Base-by-base conservation (phyloP, 2,888 invertebrate species). In the Nemotelus pantherinus region DNA sequence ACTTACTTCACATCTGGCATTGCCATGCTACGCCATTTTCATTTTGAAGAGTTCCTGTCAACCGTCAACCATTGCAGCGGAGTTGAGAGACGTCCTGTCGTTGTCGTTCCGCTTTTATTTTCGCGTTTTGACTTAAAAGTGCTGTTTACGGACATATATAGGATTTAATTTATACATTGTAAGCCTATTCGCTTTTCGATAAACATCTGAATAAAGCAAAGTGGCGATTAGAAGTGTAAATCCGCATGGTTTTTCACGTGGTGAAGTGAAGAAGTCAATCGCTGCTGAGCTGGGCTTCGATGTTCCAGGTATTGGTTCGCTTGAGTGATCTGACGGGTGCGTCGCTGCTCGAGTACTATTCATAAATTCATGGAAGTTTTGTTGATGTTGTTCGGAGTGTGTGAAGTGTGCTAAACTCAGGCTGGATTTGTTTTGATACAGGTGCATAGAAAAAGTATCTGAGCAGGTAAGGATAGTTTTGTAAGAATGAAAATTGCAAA, bases 41-140 rank as follows among this genome's bases (percentile, higher is more conserved):
- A 39, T 50, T 43, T 74, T 74, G 74, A 39, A n/a, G 25, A 39
- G 63, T 74, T 74, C 63, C 25, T 48, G n/a, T 74, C 60, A 58
- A 25, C 72, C 72, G 72, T 60, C 72, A 72, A 55, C 72, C 72
- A 72, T 72, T 72, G 47, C 47, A 72, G 58, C 58, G 47, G 60
- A 58, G 45, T 58, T 25, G 58, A 50, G 68, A 25, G 68, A 58
- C 6, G 72, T 72, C 72, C 72, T 72, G 72, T 72, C 65, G 65
- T 47, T 44, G 65, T 65, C 58, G 72, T 60, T 48, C 63, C 41
- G 74, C 48, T 74, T 63, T 60, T 60, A 47, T 48, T 47, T 74
- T 48, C 63, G 3, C 43, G 48, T 60, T 63, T 41, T 74, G 74
- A 63, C 74, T 74, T 60, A 63, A 74, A 74, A 48, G 25, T 63